Evolutionary conservation across 2,797 vertebrate genomes (phyloP), one percentile per base, ranked within the genome.

Genomic region (Loriculus beryllinus): DNA sequence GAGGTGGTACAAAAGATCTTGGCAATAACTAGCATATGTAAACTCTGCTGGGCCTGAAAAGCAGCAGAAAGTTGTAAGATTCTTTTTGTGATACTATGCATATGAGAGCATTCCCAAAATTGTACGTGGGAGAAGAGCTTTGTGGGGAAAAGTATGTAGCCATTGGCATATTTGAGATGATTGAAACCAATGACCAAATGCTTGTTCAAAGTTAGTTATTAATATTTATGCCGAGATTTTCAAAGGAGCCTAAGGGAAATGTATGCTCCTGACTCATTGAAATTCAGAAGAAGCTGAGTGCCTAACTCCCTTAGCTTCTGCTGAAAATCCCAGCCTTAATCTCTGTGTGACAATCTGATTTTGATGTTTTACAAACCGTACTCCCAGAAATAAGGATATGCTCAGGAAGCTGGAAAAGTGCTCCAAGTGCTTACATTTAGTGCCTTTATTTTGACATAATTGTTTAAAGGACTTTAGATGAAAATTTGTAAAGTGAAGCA

Each of bases 181-280:
- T 65, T 88, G 92, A 92, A 96, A 57, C 51, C 88, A 91, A 92
- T 97, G 93, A 92, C 92, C 83, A 95, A 92, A 94, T 91, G 86
- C 85, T 89, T 85, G 60, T 93, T 95, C 92, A 95, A 92, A 96
- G 86, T 89, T 33, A 64, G 74, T 60, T 95, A 86, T 96, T 95
- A 93, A 93, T 84, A 95, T 95, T 95, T 77, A 96, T 95, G 88
- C 74, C 68, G 45, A 70, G 77, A 74, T 82, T 95, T 95, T 94
- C 93, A 95, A 94, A 97, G 91, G 56, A 52, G 51, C 93, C 82
- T 88, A 48, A 60, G 93, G 91, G 93, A 92, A 59, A 83, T 91
- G 70, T 67, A 33, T 82, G 67, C 90, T 91, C 74, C 60, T 23
- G 71, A 33, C 82, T 92, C 87, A 93, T 93, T 97, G 91, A 96